Conservation (phyloP, 2,113 vertebrate genomes). For the Labeo rohita region DNA sequence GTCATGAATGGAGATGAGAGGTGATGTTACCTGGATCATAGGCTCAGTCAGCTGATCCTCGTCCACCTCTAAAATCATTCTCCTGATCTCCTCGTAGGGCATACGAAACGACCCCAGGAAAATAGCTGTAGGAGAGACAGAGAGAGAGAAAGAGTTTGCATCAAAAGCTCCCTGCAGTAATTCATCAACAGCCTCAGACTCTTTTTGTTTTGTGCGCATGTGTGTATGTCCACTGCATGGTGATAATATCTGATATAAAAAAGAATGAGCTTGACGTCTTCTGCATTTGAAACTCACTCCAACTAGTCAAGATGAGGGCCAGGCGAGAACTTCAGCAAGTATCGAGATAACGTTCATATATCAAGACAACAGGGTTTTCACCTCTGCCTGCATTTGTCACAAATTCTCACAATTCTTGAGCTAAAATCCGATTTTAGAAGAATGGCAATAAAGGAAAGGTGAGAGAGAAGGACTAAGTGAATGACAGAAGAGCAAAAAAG, state of each 20-base stretch:
- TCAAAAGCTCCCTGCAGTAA: constrained; percentile 4
- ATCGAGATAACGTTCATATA: constrained; percentile 23
- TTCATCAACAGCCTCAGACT: constrained; percentile 2
- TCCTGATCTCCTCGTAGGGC: constrained; percentile 92
- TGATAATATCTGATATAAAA: constrained; percentile 1
- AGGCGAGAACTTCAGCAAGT: background rate
- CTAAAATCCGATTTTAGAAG: background rate
- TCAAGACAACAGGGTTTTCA: constrained; percentile 1
- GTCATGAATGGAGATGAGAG: background rate
- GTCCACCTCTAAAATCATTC: constrained; percentile 91
- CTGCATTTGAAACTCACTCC: background rate
- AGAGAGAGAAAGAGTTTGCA: background rate
- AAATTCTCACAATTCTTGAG: background rate
- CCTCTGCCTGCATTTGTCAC: constrained; percentile 1
- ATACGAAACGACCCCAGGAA: constrained; percentile 95
- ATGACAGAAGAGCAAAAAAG: background rate
- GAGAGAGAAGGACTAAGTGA: background rate
- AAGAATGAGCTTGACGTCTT: background rate
- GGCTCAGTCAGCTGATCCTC: constrained; percentile 91
- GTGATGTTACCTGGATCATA: constrained; percentile 89
- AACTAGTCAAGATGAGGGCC: background rate
- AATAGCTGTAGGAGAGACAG: constrained; percentile 79
- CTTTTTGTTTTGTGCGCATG: background rate
- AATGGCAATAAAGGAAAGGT: background rate
- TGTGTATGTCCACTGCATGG: background rate